These are phyloP conservation scores for Gymnoscopelus microlampas DNA, from an alignment of 2,797 vertebrate genomes.

Conservation along the genomic window DNA sequence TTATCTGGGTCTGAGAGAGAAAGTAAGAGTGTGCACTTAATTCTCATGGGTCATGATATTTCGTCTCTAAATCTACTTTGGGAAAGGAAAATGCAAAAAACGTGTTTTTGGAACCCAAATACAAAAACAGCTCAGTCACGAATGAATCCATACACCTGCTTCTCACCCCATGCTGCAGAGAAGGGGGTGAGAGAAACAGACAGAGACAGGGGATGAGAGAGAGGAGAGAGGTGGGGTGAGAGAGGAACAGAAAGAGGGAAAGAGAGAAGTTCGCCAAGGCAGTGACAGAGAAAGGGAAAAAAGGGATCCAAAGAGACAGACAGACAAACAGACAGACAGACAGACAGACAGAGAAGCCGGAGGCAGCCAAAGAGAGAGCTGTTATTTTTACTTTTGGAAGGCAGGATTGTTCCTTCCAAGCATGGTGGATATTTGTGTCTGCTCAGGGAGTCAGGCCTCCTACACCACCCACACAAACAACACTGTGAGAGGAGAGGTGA, in stretches of 20 bases:
- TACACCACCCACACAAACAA: conserved; percentile 23
- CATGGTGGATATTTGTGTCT: conserved; percentile 45
- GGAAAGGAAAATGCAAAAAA: not conserved
- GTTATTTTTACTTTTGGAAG: conserved; percentile 27
- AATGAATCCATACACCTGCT: not conserved
- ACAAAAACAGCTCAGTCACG: not conserved
- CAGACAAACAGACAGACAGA: not conserved
- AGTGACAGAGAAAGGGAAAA: conserved; percentile 9
- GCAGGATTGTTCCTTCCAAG: conserved; percentile 18
- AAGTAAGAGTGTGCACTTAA: not conserved
- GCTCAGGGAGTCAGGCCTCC: conserved; percentile 16
- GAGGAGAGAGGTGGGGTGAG: not conserved
- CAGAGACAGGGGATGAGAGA: not conserved
- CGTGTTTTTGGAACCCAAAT: not conserved
- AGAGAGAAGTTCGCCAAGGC: not conserved
- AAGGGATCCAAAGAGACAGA: not conserved
- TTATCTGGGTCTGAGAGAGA: not conserved
- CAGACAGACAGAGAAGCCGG: not conserved
- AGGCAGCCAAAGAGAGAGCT: not conserved
- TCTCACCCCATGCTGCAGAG: not conserved
- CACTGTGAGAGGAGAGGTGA: conserved; percentile 22
- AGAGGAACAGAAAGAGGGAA: not conserved
- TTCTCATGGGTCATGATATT: conserved; percentile 10
- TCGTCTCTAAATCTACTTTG: conserved; percentile 8
- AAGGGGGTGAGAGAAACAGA: not conserved